phyloP scores from a whole-genome alignment of 2,888 invertebrate species.

The Drosophila testacea region DNA sequence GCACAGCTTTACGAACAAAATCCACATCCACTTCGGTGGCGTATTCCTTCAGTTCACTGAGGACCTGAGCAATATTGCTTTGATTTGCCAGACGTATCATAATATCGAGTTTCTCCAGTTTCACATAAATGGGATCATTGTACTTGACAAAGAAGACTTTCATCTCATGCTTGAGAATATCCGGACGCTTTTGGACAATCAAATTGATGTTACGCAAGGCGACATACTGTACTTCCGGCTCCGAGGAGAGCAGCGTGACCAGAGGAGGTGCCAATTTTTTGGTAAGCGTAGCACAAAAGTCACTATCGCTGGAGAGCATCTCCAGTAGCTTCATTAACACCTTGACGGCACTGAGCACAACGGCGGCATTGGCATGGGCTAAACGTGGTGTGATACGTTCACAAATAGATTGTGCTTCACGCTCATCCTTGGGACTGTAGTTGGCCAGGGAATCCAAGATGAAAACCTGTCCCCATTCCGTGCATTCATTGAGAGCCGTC shows the following conservation, averaged over 20 bases:
- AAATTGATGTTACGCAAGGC: slow-evolving; percentile 99
- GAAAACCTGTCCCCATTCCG: slow-evolving; percentile 99
- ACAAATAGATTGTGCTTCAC: slow-evolving; percentile 99
- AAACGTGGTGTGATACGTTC: slow-evolving; percentile 98
- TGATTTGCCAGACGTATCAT: slow-evolving; percentile 99
- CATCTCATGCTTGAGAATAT: slow-evolving; percentile 99
- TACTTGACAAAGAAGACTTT: slow-evolving; percentile 99
- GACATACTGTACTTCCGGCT: slow-evolving; percentile 99
- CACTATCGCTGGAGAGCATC: slow-evolving; percentile 96
- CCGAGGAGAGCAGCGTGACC: slow-evolving; percentile 98
- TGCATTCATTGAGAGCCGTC: slow-evolving; percentile 99
- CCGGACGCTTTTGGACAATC: slow-evolving; percentile 99
- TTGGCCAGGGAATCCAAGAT: slow-evolving; percentile 98
- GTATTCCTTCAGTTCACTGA: slow-evolving; percentile 99
- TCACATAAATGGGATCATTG: slow-evolving; percentile 99
- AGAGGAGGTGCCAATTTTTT: slow-evolving; percentile 99
- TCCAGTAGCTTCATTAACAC: slow-evolving; percentile 99
- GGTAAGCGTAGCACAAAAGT: slow-evolving; percentile 96
- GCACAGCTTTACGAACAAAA: slow-evolving; percentile 99
- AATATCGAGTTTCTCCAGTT: slow-evolving; percentile 98
- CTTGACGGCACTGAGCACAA: slow-evolving; percentile 99
- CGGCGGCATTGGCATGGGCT: slow-evolving; percentile 99
- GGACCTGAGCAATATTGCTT: slow-evolving; percentile 98
- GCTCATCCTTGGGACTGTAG: slow-evolving; percentile 97
- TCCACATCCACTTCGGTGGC: slow-evolving; percentile 99